Evolutionary conservation across 2,113 vertebrate species (phyloP).

Genomic region (Ctenomys sociabilis): DNA sequence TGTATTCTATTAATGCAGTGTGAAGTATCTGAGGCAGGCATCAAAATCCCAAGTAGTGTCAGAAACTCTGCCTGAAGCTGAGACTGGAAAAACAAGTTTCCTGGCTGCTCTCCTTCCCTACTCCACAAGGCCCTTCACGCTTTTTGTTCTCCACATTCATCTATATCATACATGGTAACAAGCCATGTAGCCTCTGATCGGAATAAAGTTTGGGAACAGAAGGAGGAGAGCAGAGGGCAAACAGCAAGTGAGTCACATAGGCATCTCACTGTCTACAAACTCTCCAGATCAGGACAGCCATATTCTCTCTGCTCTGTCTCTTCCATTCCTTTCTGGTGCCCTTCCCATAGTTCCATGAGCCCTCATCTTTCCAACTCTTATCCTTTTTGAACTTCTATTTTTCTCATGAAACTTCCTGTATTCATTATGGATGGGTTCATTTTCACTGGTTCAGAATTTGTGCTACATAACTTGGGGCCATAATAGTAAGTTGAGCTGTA

Average conservation of each 20-base stretch:
- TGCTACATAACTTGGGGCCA: too few species aligned
- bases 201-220: neutral
- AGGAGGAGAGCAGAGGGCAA: neutral
- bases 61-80: neutral
- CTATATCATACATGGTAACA: neutral
- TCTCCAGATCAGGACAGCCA: neutral
- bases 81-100: neutral
- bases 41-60: neutral
- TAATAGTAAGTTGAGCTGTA: too few species aligned
- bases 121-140: neutral
- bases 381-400: neutral
- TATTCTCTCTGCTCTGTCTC: neutral
- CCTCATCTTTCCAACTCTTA: neutral
- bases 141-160: neutral
- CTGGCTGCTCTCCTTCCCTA: fast-evolving
- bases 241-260: neutral
- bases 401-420: neutral
- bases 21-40: neutral
- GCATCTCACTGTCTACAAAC: neutral
- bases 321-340: too few species aligned
- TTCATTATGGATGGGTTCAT: neutral
- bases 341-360: neutral
- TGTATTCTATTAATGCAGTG: neutral
- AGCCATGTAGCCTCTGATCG: neutral
- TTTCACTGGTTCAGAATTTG: neutral